Conservation (phyloP, 2,113 vertebrate species). For the Pollimyrus isidori region DNA sequence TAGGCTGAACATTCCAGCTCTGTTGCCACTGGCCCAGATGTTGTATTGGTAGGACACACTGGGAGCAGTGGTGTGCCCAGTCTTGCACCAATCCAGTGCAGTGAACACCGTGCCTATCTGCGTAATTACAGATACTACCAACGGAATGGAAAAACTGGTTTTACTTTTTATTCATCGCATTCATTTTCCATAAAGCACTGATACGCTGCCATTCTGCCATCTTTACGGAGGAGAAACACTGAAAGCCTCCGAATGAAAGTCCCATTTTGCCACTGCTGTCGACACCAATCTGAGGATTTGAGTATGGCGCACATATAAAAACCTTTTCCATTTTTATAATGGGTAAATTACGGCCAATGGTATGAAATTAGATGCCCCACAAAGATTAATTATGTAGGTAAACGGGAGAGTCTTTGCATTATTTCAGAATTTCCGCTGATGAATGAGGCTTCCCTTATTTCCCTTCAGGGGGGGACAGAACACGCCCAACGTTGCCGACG, state of each 20-base stretch:
- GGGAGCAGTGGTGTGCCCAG: background rate
- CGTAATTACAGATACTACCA: background rate
- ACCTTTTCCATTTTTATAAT: background rate
- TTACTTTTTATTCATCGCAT: background rate
- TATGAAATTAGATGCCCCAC: background rate
- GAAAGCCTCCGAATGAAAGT: background rate
- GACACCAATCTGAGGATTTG: background rate
- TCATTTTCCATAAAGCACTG: background rate
- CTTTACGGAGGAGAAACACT: background rate
- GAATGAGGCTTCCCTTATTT: slow-evolving; percentile 2
- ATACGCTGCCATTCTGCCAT: background rate
- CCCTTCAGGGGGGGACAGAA: slow-evolving; percentile 10
- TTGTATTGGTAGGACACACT: background rate
- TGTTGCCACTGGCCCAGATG: background rate
- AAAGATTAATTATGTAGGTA: background rate
- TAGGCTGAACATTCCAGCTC: background rate
- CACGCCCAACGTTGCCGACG: background rate
- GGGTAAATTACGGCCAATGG: background rate
- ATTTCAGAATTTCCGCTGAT: slow-evolving; percentile 2
- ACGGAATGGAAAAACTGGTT: background rate
- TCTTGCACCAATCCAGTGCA: background rate
- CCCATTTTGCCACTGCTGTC: background rate
- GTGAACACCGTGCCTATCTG: background rate
- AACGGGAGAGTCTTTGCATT: background rate
- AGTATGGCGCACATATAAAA: background rate